phyloP scores from a whole-genome alignment of 2,888 invertebrate species.

The Hirtodrosophila duncani region DNA sequence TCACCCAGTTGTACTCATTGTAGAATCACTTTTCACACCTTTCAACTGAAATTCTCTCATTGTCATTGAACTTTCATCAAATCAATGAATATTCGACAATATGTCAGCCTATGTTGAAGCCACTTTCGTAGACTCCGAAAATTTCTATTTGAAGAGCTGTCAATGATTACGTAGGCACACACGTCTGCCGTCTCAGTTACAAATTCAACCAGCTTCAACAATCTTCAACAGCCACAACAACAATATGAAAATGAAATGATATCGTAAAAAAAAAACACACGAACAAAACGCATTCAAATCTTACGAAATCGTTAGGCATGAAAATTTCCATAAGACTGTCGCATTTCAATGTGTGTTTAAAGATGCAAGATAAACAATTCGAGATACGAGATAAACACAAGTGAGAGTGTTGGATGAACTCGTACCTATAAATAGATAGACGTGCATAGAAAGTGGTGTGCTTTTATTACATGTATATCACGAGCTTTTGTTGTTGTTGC shows the following conservation, averaged over 20 bases:
- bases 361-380: conserved; percentile 60
- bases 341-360: conserved; percentile 36
- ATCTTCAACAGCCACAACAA: conserved; percentile 8
- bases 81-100: conserved; percentile 10
- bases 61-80: conserved; percentile 26
- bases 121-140: conserved; percentile 24
- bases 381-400: conserved; percentile 33
- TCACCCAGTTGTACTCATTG: conserved; percentile 32
- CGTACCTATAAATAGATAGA: neutral
- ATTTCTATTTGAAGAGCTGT: conserved; percentile 13
- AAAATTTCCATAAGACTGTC: too few relatives aligned
- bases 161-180: conserved; percentile 48
- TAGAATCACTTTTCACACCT: conserved; percentile 21
- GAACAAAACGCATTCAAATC: conserved; percentile 32
- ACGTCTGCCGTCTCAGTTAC: conserved; percentile 14
- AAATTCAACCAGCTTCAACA: too few relatives aligned
- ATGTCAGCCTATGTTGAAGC: conserved; percentile 25
- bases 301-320: conserved; percentile 46
- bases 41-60: conserved; percentile 19
- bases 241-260: conserved; percentile 22
- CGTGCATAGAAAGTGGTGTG: conserved; percentile 49
- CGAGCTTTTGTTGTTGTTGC: too few relatives aligned
- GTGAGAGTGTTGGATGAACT: conserved; percentile 54
- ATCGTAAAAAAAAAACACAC: conserved; percentile 15
- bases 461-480: conserved; percentile 25